Conservation (phyloP, 2,113 vertebrate species). For the Dasyornis broadbenti region DNA sequence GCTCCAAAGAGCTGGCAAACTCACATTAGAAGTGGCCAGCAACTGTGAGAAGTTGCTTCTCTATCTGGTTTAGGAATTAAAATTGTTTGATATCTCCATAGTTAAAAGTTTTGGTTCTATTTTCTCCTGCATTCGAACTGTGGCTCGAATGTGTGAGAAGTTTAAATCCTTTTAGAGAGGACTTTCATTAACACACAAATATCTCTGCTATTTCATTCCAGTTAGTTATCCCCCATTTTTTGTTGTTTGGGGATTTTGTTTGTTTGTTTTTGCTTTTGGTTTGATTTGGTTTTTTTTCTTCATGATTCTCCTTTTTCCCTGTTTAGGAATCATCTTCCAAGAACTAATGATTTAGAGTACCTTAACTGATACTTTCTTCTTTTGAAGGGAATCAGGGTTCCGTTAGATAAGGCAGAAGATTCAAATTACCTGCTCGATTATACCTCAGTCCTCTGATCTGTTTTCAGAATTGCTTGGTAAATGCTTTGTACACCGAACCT, state of each 20-base stretch:
- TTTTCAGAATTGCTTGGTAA: neutral
- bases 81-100: neutral
- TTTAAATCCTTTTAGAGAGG: neutral
- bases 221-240: neutral
- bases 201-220: neutral
- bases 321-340: neutral
- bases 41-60: neutral
- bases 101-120: neutral
- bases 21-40: neutral
- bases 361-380: neutral
- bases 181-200: neutral
- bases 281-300: neutral
- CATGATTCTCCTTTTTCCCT: neutral
- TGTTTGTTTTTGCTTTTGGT: neutral
- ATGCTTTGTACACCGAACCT: neutral
- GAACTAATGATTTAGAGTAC: neutral
- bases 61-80: neutral
- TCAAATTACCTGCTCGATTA: neutral
- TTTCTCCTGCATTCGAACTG: neutral
- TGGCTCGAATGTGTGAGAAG: rapidly evolving
- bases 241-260: neutral
- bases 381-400: neutral
- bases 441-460: neutral
- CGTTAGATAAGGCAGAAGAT: neutral
- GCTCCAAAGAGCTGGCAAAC: neutral